phyloP scores from a whole-genome alignment of 2,113 vertebrate genomes.

The Dipodomys ordii region DNA sequence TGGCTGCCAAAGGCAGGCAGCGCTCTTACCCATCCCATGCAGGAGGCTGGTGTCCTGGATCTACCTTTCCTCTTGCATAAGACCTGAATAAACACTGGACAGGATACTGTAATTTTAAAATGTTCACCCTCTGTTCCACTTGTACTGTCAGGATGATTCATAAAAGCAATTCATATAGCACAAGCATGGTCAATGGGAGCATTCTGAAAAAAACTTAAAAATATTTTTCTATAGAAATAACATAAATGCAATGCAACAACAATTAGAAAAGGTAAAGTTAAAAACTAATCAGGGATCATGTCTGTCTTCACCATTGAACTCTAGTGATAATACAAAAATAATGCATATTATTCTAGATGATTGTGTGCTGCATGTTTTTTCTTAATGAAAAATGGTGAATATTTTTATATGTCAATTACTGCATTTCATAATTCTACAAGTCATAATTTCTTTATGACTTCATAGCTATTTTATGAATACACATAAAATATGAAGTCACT shows the following conservation, averaged over 20 bases:
- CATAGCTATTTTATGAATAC: slow-evolving; percentile 24
- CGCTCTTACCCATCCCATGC: not conserved
- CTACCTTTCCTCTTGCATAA: slow-evolving; percentile 41
- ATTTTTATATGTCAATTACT: slow-evolving; percentile 11
- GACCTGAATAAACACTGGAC: not conserved
- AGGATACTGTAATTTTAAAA: slow-evolving; percentile 38
- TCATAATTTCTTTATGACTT: not conserved
- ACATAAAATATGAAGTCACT: not conserved
- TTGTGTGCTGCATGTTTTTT: not conserved
- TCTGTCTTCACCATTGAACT: not conserved
- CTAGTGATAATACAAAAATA: not conserved
- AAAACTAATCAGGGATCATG: not conserved
- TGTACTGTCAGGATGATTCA: not conserved
- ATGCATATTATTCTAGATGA: not conserved
- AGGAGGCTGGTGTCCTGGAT: slow-evolving; percentile 46
- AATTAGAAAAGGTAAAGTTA: not conserved
- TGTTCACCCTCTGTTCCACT: not conserved
- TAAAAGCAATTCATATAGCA: not conserved
- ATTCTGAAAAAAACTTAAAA: not conserved
- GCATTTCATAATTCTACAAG: not conserved
- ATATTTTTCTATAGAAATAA: not conserved
- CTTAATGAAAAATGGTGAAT: not conserved
- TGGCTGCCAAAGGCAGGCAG: not conserved
- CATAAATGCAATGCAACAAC: slow-evolving; percentile 10
- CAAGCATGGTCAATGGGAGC: not conserved